Evolutionary conservation across 2,888 invertebrate genomes (phyloP), one percentile per base, ranked within the genome.

Genomic region (Nemurella pictetii): DNA sequence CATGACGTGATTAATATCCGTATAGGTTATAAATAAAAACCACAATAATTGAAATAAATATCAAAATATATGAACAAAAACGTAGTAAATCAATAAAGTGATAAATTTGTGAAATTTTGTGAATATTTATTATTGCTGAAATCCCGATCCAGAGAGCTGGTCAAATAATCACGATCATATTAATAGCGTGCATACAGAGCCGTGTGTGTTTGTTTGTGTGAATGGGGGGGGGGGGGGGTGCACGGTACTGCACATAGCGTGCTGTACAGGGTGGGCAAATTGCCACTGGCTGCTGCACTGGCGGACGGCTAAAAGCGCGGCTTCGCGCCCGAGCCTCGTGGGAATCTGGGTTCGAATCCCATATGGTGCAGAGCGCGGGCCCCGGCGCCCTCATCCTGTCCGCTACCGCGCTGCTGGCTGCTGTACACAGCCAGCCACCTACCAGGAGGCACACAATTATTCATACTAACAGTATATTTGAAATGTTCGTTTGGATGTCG

Each of bases 391-490:
- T 9, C 32, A 3, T 9, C 32, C 32, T 9, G 4, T 9, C 32
- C 32, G 4, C 32, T 9, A 3, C 32, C 32, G 32, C n/a, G n/a
- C n/a, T n/a, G 32, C 32, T 9, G 9, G 9, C 32, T n/a, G 32
- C 4, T 55, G 55, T 20, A 55, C 20, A 55, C 55, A 27, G 0
- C 15, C 0, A 1, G 12, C 1, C 12, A 75, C n/a, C 12, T 28
- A 27, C 75, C 26, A 75, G 15, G 7, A 9, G 55, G 15, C 55
- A 36, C 7, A 75, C 75, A 75, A 75, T 75, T 75, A 75, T 75
- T 75, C 28, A 75, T 75, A 75, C 12, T 75, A 75, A 75, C 75
- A 75, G 26, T 75, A 75, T 75, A 75, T 75, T 75, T 28, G 26
- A 20, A 75, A 26, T 75, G 75, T 75, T 75, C 75, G 26, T n/a